Evolutionary conservation across 37 sponge, comb jelly and placozoan genomes (phyloP).

Genomic region (Corticium candelabrum): DNA sequence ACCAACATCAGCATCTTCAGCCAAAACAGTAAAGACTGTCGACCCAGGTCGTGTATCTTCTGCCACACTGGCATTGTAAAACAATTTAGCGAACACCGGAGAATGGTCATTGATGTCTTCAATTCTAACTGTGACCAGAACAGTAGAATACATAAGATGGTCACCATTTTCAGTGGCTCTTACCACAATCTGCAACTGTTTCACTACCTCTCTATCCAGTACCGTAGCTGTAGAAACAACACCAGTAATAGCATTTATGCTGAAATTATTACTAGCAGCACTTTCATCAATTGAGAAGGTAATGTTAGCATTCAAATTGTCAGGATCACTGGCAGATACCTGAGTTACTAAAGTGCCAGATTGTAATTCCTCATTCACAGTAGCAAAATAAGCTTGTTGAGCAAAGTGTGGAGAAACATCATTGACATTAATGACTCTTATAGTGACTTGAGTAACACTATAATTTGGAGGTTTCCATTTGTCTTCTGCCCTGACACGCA

Average conservation of each 20-base stretch:
- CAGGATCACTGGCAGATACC: neutral
- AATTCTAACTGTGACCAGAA: neutral
- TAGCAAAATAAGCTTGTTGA: neutral
- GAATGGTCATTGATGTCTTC: conserved; percentile 15
- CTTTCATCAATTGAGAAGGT: neutral
- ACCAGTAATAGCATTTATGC: conserved; percentile 12
- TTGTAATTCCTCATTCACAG: neutral
- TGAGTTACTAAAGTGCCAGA: neutral
- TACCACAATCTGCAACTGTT: conserved; percentile 1
- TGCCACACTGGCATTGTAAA: neutral
- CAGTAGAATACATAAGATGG: neutral
- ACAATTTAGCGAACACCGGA: neutral
- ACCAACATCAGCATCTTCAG: conserved; percentile 9
- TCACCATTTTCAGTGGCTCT: neutral
- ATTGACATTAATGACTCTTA: neutral
- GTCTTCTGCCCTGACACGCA: neutral
- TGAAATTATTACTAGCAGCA: neutral
- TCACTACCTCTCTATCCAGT: conserved; percentile 10
- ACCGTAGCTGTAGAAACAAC: neutral
- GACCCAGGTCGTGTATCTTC: neutral
- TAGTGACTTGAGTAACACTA: neutral
- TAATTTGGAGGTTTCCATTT: neutral
- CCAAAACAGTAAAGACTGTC: neutral
- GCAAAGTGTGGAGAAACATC: neutral
- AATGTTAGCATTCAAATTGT: neutral